Conservation (phyloP, 2,888 invertebrate genomes). For the Ceriagrion tenellum region DNA sequence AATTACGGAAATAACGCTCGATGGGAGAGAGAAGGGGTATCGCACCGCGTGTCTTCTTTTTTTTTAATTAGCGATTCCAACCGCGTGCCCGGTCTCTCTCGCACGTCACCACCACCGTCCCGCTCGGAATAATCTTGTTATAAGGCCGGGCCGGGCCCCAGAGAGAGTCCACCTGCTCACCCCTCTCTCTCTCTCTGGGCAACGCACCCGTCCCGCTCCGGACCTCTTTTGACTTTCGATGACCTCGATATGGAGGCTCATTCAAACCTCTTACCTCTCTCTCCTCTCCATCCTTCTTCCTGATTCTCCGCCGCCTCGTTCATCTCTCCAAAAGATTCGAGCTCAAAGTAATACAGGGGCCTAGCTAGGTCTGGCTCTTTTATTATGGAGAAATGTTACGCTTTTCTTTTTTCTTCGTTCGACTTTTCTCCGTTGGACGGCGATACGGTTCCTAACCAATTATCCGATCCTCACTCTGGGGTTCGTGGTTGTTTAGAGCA, state of each 20-base stretch:
- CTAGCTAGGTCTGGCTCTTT: no score
- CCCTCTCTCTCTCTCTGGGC: no score
- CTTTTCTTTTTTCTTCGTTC: no score
- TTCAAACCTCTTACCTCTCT: background rate
- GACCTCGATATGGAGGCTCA: constrained; percentile 26
- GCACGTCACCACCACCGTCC: background rate
- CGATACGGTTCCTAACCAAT: no score
- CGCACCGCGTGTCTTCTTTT: background rate
- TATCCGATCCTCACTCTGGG: no score
- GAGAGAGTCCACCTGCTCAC: background rate
- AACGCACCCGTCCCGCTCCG: background rate
- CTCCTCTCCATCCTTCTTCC: background rate
- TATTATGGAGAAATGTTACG: no score
- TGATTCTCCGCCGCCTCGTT: background rate
- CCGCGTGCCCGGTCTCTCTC: background rate
- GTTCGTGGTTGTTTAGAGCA: no score
- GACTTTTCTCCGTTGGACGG: no score
- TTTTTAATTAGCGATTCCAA: background rate
- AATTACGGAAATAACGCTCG: background rate
- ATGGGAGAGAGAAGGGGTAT: background rate
- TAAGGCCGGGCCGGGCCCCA: background rate
- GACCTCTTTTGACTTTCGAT: background rate
- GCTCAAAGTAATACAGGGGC: no score
- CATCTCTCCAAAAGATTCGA: background rate
- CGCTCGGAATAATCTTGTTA: background rate